These are phyloP conservation scores for Gymnocheta viridis DNA, from an alignment of 2,888 invertebrate genomes.

Conservation along the genomic window DNA sequence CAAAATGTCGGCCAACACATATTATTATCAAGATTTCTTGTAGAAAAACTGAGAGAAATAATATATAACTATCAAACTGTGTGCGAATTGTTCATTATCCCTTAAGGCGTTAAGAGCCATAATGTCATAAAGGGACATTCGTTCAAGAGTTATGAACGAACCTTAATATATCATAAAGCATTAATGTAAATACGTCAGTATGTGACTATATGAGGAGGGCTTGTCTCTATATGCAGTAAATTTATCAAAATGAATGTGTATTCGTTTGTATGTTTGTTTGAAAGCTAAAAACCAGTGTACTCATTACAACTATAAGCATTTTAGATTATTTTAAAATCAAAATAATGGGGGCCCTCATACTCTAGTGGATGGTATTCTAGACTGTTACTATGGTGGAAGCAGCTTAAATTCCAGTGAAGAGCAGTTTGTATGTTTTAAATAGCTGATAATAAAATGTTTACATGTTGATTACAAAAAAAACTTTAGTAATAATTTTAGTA, in stretches of 20 bases:
- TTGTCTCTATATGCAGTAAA: no score
- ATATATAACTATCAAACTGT: background rate
- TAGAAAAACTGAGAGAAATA: background rate
- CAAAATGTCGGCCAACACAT: background rate
- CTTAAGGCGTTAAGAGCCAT: conserved; percentile 25
- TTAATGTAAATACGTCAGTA: background rate
- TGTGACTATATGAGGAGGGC: background rate
- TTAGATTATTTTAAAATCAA: no score
- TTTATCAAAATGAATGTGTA: background rate
- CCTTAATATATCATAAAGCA: conserved; percentile 43
- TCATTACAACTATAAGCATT: no score
- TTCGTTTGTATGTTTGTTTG: background rate
- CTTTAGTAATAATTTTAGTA: no score
- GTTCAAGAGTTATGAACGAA: conserved; percentile 46
- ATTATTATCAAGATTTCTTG: background rate
- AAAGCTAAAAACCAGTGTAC: background rate
- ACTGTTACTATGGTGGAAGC: no score
- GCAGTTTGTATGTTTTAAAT: no score
- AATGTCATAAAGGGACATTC: conserved; percentile 29
- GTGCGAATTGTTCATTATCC: conserved; percentile 45
- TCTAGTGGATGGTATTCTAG: no score
- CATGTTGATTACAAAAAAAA: no score
- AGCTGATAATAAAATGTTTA: no score
- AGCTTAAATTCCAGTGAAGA: no score
- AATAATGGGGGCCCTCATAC: no score